These are phyloP conservation scores for Cryptoprocta ferox DNA, from an alignment of 2,797 vertebrate species.

Conservation along the genomic window DNA sequence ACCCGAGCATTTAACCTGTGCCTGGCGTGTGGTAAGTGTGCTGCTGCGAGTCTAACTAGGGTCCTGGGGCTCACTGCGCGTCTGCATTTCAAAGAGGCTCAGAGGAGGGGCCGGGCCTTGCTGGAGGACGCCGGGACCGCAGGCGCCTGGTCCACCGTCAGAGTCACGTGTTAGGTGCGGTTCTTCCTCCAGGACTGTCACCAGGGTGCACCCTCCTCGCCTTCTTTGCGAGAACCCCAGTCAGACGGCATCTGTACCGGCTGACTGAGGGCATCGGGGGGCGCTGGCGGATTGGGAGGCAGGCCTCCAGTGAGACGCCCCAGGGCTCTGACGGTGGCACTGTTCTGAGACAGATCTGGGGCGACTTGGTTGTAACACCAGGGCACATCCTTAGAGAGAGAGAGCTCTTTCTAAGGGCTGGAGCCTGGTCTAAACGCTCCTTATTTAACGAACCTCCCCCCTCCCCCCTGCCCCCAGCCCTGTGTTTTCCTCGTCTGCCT, in stretches of 20 bases:
- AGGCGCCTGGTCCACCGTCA: too few species aligned
- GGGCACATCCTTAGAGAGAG: neutral
- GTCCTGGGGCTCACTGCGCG: accelerated
- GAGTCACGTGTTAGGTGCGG: accelerated
- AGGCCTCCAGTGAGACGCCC: neutral
- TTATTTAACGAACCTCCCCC: accelerated
- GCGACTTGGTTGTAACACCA: neutral
- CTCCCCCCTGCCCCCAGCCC: accelerated
- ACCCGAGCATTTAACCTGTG: accelerated
- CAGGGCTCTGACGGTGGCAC: neutral
- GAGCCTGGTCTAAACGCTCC: neutral
- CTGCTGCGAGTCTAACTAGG: accelerated
- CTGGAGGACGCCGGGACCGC: accelerated
- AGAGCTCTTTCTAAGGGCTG: neutral
- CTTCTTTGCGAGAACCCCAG: neutral
- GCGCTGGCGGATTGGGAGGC: accelerated
- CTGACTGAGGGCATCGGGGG: neutral
- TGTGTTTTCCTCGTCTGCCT: accelerated
- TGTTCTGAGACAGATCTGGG: neutral
- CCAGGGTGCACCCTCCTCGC: accelerated
- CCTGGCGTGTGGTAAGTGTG: accelerated
- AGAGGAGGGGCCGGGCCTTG: neutral
- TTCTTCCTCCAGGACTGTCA: accelerated
- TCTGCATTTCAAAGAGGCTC: neutral
- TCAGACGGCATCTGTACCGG: accelerated